Evolutionary conservation across 2,888 invertebrate genomes (phyloP).

Genomic region (Rhingia campestris): DNA sequence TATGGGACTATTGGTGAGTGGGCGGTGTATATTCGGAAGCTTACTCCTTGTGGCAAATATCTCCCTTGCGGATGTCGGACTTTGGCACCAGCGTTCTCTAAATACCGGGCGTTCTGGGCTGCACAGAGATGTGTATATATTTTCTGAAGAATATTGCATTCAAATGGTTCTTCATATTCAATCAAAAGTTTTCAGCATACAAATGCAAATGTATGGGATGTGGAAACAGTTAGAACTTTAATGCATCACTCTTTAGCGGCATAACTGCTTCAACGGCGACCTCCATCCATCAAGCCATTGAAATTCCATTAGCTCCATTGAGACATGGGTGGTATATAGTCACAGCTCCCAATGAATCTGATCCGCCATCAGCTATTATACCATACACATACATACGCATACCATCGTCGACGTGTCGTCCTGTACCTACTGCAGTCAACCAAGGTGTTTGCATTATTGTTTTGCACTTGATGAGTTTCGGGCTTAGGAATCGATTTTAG

Average conservation of each 20-base stretch:
- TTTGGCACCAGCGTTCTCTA: slow-evolving; percentile 23
- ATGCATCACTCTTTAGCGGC: slow-evolving; percentile 45
- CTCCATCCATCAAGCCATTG: slow-evolving; percentile 44
- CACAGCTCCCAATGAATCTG: slow-evolving; percentile 10
- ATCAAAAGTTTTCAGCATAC: slow-evolving; percentile 73
- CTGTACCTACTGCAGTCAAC: background rate
- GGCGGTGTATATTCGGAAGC: slow-evolving; percentile 31
- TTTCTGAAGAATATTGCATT: slow-evolving; percentile 65
- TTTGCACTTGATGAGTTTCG: slow-evolving; percentile 38
- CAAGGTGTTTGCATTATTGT: slow-evolving; percentile 48
- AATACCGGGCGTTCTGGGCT: background rate
- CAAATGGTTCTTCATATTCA: slow-evolving; percentile 75
- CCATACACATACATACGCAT: background rate
- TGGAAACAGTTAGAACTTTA: slow-evolving; percentile 55
- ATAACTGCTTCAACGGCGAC: slow-evolving; percentile 39
- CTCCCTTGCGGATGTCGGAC: slow-evolving; percentile 37
- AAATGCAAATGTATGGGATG: slow-evolving; percentile 71
- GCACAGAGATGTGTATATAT: slow-evolving; percentile 11
- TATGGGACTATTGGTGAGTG: background rate
- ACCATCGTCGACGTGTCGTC: background rate
- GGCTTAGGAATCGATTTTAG: slow-evolving; percentile 16
- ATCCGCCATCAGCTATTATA: slow-evolving; percentile 1
- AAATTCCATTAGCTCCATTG: slow-evolving; percentile 59
- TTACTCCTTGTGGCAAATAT: slow-evolving; percentile 24
- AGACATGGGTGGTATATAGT: background rate